These are phyloP conservation scores for Gasterosteus aculeatus DNA, from an alignment of 2,113 vertebrate genomes.

Conservation along the genomic window DNA sequence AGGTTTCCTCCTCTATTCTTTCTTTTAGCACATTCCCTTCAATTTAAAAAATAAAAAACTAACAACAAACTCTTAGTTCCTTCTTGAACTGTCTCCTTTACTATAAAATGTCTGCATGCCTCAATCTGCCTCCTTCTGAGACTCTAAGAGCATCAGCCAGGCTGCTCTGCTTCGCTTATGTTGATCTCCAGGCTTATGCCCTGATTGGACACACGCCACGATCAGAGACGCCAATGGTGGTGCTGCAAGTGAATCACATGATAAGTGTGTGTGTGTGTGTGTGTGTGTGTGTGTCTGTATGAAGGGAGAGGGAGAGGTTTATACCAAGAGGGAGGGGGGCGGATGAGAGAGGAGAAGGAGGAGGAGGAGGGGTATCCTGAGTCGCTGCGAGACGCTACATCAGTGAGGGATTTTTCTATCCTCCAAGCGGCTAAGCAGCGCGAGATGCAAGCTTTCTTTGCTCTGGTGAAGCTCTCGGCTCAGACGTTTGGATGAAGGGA, in stretches of 20 bases:
- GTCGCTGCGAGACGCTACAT: constrained; percentile 73
- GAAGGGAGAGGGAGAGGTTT: constrained; percentile 44
- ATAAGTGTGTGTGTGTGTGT: constrained; percentile 44
- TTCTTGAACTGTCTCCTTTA: constrained; percentile 15
- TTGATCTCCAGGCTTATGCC: constrained; percentile 84
- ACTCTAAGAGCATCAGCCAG: constrained; percentile 80
- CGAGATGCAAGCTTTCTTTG: constrained; percentile 61
- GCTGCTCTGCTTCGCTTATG: constrained; percentile 88
- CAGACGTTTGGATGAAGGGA: constrained; percentile 49
- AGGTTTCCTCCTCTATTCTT: constrained; percentile 6
- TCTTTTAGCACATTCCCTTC: constrained; percentile 1
- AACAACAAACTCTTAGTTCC: constrained; percentile 11
- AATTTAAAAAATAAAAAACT: not conserved
- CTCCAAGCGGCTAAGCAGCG: constrained; percentile 40
- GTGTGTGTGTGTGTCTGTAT: constrained; percentile 48
- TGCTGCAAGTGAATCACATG: constrained; percentile 78
- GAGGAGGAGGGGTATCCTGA: constrained; percentile 61
- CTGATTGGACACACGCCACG: constrained; percentile 86
- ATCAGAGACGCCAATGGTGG: constrained; percentile 86
- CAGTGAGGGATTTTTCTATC: constrained; percentile 59
- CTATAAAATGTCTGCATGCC: constrained; percentile 38
- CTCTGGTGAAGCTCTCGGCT: constrained; percentile 35
- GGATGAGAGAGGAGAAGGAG: constrained; percentile 46
- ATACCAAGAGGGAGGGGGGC: constrained; percentile 36
- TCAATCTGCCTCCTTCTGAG: constrained; percentile 62